Percentiles rank a stretch among this genome's conserved stretches.
Evolutionary conservation across 92 coral and sea anemone genomes (phyloP).

Genomic region (Hydrozoanthus gracilis): DNA sequence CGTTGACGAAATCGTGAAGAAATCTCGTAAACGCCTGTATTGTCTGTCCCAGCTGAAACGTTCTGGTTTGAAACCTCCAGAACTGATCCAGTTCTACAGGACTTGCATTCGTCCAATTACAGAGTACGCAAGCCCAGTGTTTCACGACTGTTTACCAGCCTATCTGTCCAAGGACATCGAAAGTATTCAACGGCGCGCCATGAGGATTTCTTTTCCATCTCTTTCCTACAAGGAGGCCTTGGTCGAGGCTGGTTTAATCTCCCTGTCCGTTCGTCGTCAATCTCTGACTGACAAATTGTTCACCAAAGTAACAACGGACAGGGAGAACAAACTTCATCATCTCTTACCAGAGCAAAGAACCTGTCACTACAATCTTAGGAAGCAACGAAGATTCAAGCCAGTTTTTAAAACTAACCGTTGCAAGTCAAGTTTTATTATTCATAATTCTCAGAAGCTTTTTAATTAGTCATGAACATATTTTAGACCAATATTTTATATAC

Average conservation of each 20-base stretch:
- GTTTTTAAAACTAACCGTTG: conserved; percentile 21
- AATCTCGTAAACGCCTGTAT: background rate
- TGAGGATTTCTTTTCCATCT: conserved; percentile 7
- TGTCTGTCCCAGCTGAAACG: conserved; percentile 12
- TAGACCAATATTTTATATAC: background rate
- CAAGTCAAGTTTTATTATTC: background rate
- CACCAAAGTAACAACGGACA: conserved; percentile 12
- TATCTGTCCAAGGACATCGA: conserved; percentile 20
- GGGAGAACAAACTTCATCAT: background rate
- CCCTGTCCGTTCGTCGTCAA: conserved; percentile 26
- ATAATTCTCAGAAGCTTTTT: conserved; percentile 20
- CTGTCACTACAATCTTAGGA: conserved; percentile 11
- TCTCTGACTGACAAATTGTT: conserved; percentile 12
- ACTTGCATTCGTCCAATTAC: conserved; percentile 23
- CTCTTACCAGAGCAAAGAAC: background rate
- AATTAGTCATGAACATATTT: background rate
- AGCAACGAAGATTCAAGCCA: conserved; percentile 13
- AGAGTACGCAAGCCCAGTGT: conserved; percentile 7
- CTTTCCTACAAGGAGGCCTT: background rate
- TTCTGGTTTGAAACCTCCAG: conserved; percentile 3
- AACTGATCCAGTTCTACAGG: conserved; percentile 14
- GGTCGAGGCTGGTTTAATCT: background rate
- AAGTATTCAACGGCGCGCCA: background rate
- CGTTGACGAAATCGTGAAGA: conserved; percentile 28
- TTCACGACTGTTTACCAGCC: conserved; percentile 5